Conservation (phyloP, 2,113 vertebrate genomes). For the Gasterosteus nipponicus region DNA sequence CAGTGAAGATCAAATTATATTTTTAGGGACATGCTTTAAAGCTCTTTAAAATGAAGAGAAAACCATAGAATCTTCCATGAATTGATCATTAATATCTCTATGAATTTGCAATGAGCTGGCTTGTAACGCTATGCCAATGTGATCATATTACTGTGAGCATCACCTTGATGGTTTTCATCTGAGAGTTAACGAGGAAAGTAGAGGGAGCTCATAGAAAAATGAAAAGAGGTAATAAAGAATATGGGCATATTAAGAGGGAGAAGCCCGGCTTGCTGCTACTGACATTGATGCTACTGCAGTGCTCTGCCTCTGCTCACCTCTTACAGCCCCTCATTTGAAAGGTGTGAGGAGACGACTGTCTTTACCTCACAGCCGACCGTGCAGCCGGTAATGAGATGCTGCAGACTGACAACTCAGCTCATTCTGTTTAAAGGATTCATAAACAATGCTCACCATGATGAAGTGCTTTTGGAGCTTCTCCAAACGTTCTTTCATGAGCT, state of each 20-base stretch:
- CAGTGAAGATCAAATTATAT: background rate
- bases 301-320: conserved; percentile 36
- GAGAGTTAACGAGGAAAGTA: conserved; percentile 21
- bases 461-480: conserved; percentile 9
- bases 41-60: background rate
- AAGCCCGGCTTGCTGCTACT: conserved; percentile 19
- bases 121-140: conserved; percentile 23
- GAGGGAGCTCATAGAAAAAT: conserved; percentile 10
- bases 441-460: conserved; percentile 14
- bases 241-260: conserved; percentile 9
- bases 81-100: background rate
- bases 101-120: conserved; percentile 7
- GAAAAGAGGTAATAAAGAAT: conserved; percentile 3
- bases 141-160: conserved; percentile 5
- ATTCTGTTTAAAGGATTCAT: conserved; percentile 15
- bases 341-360: conserved; percentile 25
- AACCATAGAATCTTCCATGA: background rate
- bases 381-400: conserved; percentile 5
- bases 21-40: background rate
- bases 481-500: conserved; percentile 14
- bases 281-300: conserved; percentile 63
- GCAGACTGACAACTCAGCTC: conserved; percentile 22
- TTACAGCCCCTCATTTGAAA: conserved; percentile 41
- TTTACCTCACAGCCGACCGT: conserved; percentile 20
- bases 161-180: conserved; percentile 9